These are phyloP conservation scores for Pristionchus arcanus DNA, from an alignment of 2,888 invertebrate genomes.

Conservation along the genomic window DNA sequence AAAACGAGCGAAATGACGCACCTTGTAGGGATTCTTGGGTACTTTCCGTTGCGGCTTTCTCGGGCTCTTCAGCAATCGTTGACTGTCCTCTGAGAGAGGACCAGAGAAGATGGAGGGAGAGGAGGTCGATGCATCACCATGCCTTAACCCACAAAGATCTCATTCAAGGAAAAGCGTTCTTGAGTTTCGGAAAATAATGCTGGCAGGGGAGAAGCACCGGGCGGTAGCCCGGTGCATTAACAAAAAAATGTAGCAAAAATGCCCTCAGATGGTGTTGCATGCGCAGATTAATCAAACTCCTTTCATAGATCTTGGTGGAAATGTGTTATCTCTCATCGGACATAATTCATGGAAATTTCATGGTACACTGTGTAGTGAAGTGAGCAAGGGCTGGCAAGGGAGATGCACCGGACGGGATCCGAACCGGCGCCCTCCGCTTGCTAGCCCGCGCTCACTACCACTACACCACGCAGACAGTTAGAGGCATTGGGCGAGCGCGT, in stretches of 20 bases:
- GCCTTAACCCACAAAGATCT: conserved; percentile 30
- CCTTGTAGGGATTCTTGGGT: conserved; percentile 97
- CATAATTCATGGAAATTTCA: neutral
- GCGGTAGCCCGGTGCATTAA: neutral
- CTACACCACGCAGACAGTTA: conserved; percentile 21
- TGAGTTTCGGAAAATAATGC: neutral
- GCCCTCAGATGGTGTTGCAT: conserved; percentile 56
- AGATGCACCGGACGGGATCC: neutral
- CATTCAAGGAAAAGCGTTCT: conserved; percentile 7
- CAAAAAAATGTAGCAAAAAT: neutral
- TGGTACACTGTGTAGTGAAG: no score
- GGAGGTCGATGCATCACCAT: conserved; percentile 65
- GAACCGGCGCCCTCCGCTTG: conserved; percentile 11
- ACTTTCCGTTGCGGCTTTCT: conserved; percentile 98
- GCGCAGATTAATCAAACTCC: conserved; percentile 47
- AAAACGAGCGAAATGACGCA: conserved; percentile 75
- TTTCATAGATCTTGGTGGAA: conserved; percentile 55
- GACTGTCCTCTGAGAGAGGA: conserved; percentile 95
- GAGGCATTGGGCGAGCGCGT: neutral
- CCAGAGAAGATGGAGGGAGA: conserved; percentile 82
- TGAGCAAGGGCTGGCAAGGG: neutral
- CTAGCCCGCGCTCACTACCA: conserved; percentile 20
- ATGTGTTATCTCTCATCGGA: conserved; percentile 26
- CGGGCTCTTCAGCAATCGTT: conserved; percentile 93
- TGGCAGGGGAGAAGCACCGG: no score